Evolutionary conservation across 2,113 vertebrate genomes (phyloP).

Genomic region (Mastomys natalensis): DNA sequence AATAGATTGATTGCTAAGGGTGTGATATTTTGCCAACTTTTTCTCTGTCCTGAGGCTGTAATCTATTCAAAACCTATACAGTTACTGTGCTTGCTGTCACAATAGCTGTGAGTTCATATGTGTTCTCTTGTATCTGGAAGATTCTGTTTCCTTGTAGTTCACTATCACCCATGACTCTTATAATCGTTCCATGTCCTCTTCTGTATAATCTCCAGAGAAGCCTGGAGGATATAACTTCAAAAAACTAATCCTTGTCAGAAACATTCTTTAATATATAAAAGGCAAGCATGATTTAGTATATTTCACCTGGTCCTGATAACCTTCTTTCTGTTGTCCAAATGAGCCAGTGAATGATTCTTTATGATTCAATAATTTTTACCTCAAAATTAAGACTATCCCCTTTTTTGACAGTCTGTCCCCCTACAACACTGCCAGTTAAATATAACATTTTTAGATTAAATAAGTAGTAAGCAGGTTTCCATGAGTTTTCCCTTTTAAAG

Average conservation of each 20-base stretch:
- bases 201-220: background rate
- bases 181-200: background rate
- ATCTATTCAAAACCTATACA: background rate
- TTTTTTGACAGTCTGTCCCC: background rate
- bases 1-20: no score
- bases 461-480: no score
- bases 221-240: accelerated
- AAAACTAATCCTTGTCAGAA: background rate
- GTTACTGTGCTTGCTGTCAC: background rate
- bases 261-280: background rate
- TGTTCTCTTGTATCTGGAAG: background rate
- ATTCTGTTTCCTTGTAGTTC: background rate
- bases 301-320: background rate
- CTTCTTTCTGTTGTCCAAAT: background rate
- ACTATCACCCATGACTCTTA: background rate
- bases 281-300: background rate
- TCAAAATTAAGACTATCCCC: background rate
- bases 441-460: no score
- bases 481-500: no score
- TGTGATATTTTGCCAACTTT: background rate
- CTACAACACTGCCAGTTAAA: no score
- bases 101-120: background rate
- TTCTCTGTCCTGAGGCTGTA: background rate
- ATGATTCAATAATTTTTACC: background rate
- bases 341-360: background rate